Base-by-base conservation (phyloP, 2,797 vertebrate species). In the Pipistrellus kuhlii region DNA sequence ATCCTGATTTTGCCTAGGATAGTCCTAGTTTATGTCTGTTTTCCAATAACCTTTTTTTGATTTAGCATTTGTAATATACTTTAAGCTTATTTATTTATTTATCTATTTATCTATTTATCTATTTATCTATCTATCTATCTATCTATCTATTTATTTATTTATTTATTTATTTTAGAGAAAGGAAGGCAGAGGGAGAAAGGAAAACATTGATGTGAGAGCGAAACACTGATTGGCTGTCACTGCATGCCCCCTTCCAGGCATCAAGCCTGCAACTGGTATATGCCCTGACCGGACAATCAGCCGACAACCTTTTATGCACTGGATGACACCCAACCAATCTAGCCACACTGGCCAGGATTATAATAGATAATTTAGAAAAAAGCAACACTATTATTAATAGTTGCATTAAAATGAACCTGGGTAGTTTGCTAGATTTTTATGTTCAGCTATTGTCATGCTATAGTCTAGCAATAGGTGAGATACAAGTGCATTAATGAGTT, bases 341-440 rank as follows among this genome's bases (percentile, higher is more conserved):
- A 57, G 55, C 23, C 55, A 57, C 55, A 57, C 55, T 25, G 10
- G 64, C 64, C 30, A 66, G 30, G 64, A n/a, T n/a, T 32, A n/a
- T 32, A 62, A 76, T 76, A 76, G n/a, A 51, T 76, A 72, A 23
- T 91, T 88, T 95, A 75, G 30, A 85, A 38, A 32, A 32, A 77
- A 57, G 10, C 21, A 82, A 46, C 46, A 20, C 12, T 76, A 2
- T 72, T 93, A 66, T 80, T 91, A 55, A 72, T 41, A 41, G 4
- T 81, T 91, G 14, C 8, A 44, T 91, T 85, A 93, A 73, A 85
- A 81, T 81, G 77, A 85, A 5, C 4, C 4, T 85, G 46, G 78
- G 7, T 88, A 30, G 13, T 89, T 83, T 86, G 57, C 32, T 76
- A 91, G 51, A 17, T 62, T 88, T 92, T 86, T 89, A 82, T 35